Percentiles rank a stretch among this genome's conserved stretches.
phyloP scores from a whole-genome alignment of 2,888 invertebrate species.

The Tenthredo scrophulariae region DNA sequence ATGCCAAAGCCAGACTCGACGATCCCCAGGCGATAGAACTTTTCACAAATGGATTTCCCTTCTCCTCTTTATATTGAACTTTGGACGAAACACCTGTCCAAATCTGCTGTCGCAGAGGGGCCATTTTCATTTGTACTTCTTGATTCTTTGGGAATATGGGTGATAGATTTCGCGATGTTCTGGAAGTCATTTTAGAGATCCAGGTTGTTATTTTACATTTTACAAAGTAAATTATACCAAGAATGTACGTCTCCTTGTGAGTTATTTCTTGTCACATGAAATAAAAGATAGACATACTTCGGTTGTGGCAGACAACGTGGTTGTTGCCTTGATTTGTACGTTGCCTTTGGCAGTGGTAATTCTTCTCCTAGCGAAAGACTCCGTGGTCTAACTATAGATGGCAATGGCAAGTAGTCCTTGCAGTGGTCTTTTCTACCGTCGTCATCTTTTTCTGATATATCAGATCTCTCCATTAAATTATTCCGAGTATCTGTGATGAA shows the following conservation, averaged over 20 bases:
- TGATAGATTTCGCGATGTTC: conserved; percentile 68
- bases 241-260: not conserved
- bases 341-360: conserved; percentile 57
- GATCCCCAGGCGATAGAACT: conserved; percentile 85
- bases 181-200: conserved; percentile 54
- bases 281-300: conserved; percentile 58
- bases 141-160: conserved; percentile 65
- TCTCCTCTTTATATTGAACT: conserved; percentile 63
- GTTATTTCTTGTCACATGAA: not conserved
- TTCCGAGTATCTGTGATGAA: conserved; percentile 53
- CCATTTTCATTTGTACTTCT: conserved; percentile 85
- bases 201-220: not conserved
- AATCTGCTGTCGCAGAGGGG: conserved; percentile 85
- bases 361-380: conserved; percentile 71
- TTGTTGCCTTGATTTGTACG: conserved; percentile 61
- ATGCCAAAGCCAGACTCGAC: conserved; percentile 81
- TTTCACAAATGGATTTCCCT: conserved; percentile 61
- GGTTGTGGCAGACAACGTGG: conserved; percentile 66
- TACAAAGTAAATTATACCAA: not conserved
- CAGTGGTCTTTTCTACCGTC: conserved; percentile 55
- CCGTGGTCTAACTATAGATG: conserved; percentile 67
- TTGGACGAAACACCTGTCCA: conserved; percentile 85
- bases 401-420: conserved; percentile 63
- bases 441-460: conserved; percentile 57
- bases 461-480: conserved; percentile 52